Conservation (phyloP, 2,113 vertebrate species). For the Hymenochirus boettgeri region DNA sequence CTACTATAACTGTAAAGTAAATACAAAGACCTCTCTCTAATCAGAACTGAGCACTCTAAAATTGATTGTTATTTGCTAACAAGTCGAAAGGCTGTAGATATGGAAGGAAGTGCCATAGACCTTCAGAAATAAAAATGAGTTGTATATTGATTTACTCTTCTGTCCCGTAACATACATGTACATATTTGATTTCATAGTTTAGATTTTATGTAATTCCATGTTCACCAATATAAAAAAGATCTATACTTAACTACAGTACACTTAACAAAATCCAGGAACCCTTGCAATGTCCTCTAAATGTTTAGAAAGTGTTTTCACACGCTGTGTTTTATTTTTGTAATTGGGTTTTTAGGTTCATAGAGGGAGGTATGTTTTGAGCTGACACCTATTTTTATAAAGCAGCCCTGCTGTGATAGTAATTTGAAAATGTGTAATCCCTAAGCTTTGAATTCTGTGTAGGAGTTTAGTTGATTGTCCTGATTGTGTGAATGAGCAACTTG, state of each 20-base stretch:
- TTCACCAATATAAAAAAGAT: conserved; percentile 34
- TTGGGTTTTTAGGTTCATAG: conserved; percentile 43
- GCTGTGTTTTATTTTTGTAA: conserved; percentile 44
- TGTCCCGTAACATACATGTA: too few species aligned
- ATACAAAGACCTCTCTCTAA: too few species aligned
- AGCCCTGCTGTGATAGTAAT: conserved; percentile 40
- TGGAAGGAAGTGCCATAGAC: too few species aligned
- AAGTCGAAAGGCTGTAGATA: too few species aligned
- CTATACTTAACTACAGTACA: conserved; percentile 38
- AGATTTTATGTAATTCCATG: conserved; percentile 33
- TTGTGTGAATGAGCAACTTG: conserved; percentile 40
- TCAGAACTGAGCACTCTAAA: too few species aligned
- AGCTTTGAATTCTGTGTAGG: conserved; percentile 42
- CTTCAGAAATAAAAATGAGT: too few species aligned
- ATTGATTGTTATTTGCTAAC: too few species aligned
- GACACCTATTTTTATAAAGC: conserved; percentile 44
- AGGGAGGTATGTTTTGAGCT: conserved; percentile 42
- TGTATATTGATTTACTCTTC: too few species aligned
- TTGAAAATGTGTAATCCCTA: conserved; percentile 41
- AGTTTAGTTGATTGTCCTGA: conserved; percentile 41
- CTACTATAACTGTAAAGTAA: too few species aligned
- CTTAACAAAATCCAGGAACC: conserved; percentile 40
- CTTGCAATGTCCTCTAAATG: conserved; percentile 31
- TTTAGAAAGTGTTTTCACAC: conserved; percentile 36
- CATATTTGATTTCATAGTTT: conserved; percentile 6